These are phyloP conservation scores for Cephus pulcher DNA, from an alignment of 2,888 invertebrate genomes.

Conservation along the genomic window DNA sequence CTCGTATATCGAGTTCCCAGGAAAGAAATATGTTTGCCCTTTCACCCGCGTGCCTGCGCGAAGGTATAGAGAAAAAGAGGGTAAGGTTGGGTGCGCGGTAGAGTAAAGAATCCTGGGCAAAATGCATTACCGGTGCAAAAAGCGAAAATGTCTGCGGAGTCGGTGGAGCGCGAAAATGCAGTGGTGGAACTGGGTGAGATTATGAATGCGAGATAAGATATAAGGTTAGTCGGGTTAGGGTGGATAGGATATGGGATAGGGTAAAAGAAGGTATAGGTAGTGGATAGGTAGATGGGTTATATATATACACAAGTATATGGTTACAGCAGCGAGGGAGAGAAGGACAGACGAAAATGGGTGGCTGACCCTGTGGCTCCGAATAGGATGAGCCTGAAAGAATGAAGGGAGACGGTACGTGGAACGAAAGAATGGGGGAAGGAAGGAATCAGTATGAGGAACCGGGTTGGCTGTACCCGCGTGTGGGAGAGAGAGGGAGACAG, in stretches of 20 bases:
- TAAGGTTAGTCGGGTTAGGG: constrained; percentile 17
- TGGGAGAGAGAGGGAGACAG: not conserved
- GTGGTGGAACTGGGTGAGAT: constrained; percentile 17
- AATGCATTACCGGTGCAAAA: not conserved
- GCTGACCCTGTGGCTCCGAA: not conserved
- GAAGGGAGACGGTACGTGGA: not conserved
- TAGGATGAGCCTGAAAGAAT: not conserved
- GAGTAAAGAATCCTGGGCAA: not conserved
- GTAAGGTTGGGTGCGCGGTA: not conserved
- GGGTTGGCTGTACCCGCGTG: not conserved
- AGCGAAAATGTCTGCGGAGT: not conserved
- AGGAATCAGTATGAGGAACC: not conserved
- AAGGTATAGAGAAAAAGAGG: not conserved
- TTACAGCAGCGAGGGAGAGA: too few relatives aligned
- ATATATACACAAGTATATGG: not conserved
- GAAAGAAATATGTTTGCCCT: not conserved
- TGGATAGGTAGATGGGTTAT: not conserved
- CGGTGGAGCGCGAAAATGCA: constrained; percentile 6
- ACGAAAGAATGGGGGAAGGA: not conserved
- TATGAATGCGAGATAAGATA: constrained; percentile 32
- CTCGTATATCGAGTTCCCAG: not conserved
- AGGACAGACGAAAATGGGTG: not conserved
- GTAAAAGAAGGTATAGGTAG: not conserved
- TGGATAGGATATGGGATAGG: constrained; percentile 3
- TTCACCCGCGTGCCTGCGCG: not conserved